Evolutionary conservation across 2,888 invertebrate genomes (phyloP).

Genomic region (Smittia sp.): DNA sequence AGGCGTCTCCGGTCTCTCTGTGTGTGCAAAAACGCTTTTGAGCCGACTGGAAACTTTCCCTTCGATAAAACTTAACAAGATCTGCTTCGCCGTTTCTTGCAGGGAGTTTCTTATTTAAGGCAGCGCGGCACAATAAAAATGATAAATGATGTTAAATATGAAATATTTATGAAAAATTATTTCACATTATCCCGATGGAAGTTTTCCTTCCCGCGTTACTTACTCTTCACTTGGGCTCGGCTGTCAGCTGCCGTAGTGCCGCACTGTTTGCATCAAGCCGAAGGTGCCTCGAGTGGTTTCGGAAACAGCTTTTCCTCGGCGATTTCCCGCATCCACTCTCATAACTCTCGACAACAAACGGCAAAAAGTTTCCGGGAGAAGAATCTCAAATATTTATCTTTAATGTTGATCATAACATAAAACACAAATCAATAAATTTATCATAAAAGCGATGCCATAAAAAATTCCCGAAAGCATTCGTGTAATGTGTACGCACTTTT

Average conservation of each 20-base stretch:
- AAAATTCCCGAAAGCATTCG: background rate
- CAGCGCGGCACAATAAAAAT: constrained; percentile 17
- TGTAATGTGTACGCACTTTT: constrained; percentile 20
- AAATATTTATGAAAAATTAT: constrained; percentile 41
- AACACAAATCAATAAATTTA: constrained; percentile 27
- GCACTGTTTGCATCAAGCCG: background rate
- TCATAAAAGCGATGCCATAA: constrained; percentile 13
- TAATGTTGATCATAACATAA: constrained; percentile 22
- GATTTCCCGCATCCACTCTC: background rate
- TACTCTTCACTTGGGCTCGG: background rate
- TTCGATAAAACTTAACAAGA: constrained; percentile 16
- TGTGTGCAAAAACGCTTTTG: constrained; percentile 20
- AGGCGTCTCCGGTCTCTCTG: constrained; percentile 37
- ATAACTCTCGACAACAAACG: background rate
- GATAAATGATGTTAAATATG: constrained; percentile 41
- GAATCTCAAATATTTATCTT: constrained; percentile 25
- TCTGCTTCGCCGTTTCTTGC: background rate
- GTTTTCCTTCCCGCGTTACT: background rate
- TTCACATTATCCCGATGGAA: constrained; percentile 18
- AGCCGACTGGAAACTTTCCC: background rate
- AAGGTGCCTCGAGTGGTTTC: constrained; percentile 5
- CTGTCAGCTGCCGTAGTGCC: background rate
- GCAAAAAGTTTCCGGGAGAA: background rate
- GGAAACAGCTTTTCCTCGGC: background rate
- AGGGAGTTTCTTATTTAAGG: background rate